These are phyloP conservation scores for Drosophila helvetica DNA, from an alignment of 2,888 invertebrate genomes.

Conservation along the genomic window DNA sequence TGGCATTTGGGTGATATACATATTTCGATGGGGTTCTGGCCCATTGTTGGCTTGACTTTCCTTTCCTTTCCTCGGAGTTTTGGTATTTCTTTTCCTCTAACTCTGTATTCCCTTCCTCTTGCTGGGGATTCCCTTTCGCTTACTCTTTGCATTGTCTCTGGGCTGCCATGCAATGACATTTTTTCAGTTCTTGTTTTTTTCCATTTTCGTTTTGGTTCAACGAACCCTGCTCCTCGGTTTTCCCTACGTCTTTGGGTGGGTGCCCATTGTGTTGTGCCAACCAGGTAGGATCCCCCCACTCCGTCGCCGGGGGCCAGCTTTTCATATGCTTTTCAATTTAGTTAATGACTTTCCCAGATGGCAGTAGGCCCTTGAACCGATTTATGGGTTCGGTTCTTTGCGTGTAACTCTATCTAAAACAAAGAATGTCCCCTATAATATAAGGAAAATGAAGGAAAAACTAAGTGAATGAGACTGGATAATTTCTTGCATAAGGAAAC, in stretches of 20 bases:
- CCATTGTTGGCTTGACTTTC: background rate
- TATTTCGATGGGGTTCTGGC: background rate
- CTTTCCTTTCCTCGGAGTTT: background rate
- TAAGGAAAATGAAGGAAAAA: conserved; percentile 17
- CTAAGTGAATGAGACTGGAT: conserved; percentile 62
- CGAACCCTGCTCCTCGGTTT: conserved; percentile 56
- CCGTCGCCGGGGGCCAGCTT: conserved; percentile 13
- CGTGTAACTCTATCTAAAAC: conserved; percentile 13
- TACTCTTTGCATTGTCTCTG: conserved; percentile 29
- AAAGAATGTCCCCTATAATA: conserved; percentile 8
- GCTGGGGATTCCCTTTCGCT: background rate
- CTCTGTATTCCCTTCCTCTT: conserved; percentile 7
- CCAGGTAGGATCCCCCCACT: conserved; percentile 27
- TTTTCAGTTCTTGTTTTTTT: conserved; percentile 10
- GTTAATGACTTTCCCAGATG: conserved; percentile 66
- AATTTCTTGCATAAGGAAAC: conserved; percentile 28
- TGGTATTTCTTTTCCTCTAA: background rate
- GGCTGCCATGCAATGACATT: conserved; percentile 34
- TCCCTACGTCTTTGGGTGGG: conserved; percentile 36
- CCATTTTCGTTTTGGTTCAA: conserved; percentile 63
- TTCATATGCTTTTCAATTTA: conserved; percentile 71
- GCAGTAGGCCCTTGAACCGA: conserved; percentile 21
- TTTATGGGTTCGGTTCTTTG: conserved; percentile 12
- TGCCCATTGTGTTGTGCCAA: conserved; percentile 24
- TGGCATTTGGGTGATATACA: conserved; percentile 35